Conservation (phyloP, 2,888 invertebrate genomes). For the Tachina lurida region DNA sequence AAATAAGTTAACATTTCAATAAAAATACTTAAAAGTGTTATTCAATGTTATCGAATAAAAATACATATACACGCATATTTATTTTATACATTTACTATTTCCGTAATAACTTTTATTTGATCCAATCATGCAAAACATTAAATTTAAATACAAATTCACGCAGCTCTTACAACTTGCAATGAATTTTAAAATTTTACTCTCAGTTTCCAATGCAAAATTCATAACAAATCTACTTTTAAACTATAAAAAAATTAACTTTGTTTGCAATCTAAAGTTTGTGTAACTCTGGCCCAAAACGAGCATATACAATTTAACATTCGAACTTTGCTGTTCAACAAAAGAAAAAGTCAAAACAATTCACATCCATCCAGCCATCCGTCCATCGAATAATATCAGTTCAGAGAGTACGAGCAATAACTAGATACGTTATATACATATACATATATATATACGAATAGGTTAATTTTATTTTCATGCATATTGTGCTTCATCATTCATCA, state of each 20-base stretch:
- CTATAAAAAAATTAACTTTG: slow-evolving; percentile 15
- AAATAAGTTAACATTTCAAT: too few relatives aligned
- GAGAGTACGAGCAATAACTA: slow-evolving; percentile 1
- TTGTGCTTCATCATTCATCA: not conserved
- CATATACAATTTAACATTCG: slow-evolving; percentile 37
- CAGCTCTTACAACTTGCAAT: not conserved
- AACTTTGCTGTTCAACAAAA: slow-evolving; percentile 26
- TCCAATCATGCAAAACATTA: too few relatives aligned
- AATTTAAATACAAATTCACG: not conserved
- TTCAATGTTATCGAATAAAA: too few relatives aligned
- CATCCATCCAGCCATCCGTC: slow-evolving; percentile 32
- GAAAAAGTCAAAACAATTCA: slow-evolving; percentile 24
- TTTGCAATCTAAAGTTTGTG: slow-evolving; percentile 43
- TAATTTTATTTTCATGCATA: slow-evolving; percentile 40
- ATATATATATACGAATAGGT: not conserved
- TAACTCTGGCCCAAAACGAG: slow-evolving; percentile 41
- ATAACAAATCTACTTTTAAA: not conserved
- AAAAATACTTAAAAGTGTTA: too few relatives aligned
- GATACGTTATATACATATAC: too few relatives aligned
- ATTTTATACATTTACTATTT: too few relatives aligned
- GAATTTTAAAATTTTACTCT: slow-evolving; percentile 9
- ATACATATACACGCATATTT: too few relatives aligned
- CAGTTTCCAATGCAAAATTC: not conserved
- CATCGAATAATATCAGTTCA: slow-evolving; percentile 36
- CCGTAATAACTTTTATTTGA: too few relatives aligned